These are phyloP conservation scores for Distichodus sexfasciatus DNA, from an alignment of 2,797 vertebrate genomes.

Conservation along the genomic window DNA sequence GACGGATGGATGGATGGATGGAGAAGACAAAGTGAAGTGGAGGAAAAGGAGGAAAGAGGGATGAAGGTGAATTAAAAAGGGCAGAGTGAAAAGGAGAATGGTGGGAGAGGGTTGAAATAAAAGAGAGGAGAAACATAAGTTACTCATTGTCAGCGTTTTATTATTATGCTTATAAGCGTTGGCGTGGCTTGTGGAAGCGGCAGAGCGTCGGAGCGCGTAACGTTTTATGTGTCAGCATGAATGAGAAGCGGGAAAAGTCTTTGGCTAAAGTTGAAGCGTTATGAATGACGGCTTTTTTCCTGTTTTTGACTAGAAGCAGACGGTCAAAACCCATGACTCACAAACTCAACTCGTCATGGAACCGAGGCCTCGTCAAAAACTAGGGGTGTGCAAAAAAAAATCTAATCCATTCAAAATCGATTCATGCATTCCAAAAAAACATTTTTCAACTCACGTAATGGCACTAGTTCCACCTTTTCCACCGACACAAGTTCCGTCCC, in stretches of 20 bases:
- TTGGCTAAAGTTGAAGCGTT: background rate
- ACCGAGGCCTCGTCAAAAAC: too few species aligned
- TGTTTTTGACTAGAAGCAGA: too few species aligned
- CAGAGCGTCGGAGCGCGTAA: background rate
- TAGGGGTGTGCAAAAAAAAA: too few species aligned
- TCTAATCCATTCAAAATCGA: too few species aligned
- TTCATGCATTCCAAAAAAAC: too few species aligned
- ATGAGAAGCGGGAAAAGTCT: too few species aligned
- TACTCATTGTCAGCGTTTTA: background rate
- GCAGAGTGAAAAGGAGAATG: conserved; percentile 7
- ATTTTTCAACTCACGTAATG: too few species aligned
- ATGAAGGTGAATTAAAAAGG: background rate
- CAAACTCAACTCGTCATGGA: too few species aligned
- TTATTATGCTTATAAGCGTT: background rate
- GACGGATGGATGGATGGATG: background rate
- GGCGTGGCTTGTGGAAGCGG: background rate
- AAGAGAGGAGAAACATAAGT: background rate
- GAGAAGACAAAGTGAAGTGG: background rate
- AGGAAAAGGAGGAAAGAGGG: background rate
- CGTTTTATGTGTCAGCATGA: background rate
- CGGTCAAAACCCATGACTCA: too few species aligned
- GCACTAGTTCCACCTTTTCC: too few species aligned
- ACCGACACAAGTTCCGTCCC: too few species aligned
- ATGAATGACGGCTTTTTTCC: too few species aligned
- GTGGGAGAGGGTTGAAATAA: conserved; percentile 13